A percentile compares a stretch with the other conserved stretches of the same genome.
Evolutionary conservation across 1,140 invertebrate genomes (phyloP).

Genomic region (Bombus superbus): DNA sequence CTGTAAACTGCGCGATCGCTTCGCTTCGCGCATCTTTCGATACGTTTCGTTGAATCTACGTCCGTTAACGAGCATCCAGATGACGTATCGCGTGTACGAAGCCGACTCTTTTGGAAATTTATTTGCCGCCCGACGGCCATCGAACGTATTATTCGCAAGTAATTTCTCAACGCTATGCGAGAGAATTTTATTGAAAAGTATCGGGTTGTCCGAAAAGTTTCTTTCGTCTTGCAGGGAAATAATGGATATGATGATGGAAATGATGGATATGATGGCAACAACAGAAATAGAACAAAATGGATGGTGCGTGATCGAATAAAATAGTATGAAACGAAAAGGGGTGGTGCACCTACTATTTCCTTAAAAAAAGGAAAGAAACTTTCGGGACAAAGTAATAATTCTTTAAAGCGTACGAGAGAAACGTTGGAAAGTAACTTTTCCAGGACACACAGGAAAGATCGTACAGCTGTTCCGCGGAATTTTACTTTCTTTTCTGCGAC

Average conservation of each 20-base stretch:
- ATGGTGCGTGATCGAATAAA: too few species aligned
- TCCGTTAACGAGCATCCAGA: not conserved
- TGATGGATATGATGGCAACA: too few species aligned
- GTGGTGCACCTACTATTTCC: too few species aligned
- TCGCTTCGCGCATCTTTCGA: conserved; percentile 2
- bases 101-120: not conserved
- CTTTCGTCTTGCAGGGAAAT: too few species aligned
- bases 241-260: too few species aligned
- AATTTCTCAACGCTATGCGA: not conserved
- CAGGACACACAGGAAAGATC: too few species aligned
- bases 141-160: rapidly evolving
- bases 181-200: not conserved
- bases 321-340: too few species aligned
- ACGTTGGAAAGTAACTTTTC: too few species aligned
- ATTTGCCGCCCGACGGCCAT: not conserved
- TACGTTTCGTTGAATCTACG: not conserved
- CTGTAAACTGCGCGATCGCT: conserved; percentile 1
- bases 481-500: rapidly evolving
- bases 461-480: too few species aligned
- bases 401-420: not conserved
- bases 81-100: conserved; percentile 1
- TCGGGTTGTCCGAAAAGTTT: too few species aligned
- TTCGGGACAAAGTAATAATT: not conserved
- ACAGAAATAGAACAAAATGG: too few species aligned
- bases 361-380: not conserved